A percentile compares a stretch with the other conserved stretches of the same genome.
These are phyloP conservation scores for Heliothis peltigera DNA, from an alignment of 2,888 invertebrate species.

Conservation along the genomic window DNA sequence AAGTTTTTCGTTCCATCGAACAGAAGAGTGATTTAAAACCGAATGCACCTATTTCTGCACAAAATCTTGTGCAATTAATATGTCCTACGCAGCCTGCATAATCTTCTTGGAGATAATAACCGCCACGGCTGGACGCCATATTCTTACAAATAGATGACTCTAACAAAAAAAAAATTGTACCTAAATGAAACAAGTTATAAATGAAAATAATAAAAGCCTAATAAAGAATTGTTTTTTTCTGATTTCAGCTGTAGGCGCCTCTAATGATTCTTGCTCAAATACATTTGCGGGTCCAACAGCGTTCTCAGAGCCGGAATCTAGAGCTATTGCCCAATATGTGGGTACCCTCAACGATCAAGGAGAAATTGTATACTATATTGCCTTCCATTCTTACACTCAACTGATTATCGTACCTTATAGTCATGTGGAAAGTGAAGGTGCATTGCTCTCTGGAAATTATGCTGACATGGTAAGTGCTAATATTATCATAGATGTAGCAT, in stretches of 20 bases:
- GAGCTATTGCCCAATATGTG: slow-evolving; percentile 79
- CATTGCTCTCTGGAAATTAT: slow-evolving; percentile 73
- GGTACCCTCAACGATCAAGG: slow-evolving; percentile 63
- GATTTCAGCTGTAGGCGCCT: slow-evolving; percentile 80
- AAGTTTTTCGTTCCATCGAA: no score
- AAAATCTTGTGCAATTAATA: no score
- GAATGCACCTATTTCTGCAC: no score
- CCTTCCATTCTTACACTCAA: slow-evolving; percentile 90
- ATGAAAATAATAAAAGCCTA: no score
- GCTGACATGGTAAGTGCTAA: slow-evolving; percentile 77
- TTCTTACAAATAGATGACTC: no score
- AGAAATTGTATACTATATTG: slow-evolving; percentile 84
- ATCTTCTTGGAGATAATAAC: no score
- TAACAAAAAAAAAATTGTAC: no score
- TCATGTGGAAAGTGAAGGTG: slow-evolving; percentile 66
- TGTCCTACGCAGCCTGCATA: no score
- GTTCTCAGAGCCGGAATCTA: slow-evolving; percentile 89
- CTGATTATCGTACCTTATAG: slow-evolving; percentile 88
- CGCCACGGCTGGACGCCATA: no score
- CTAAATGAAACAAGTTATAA: background rate
- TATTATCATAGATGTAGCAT: background rate
- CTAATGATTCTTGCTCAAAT: slow-evolving; percentile 83
- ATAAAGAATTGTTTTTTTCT: background rate
- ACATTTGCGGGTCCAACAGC: slow-evolving; percentile 86
- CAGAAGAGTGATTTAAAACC: no score